Conservation (phyloP, 2,888 invertebrate species). For the Scaptomyza flava region DNA sequence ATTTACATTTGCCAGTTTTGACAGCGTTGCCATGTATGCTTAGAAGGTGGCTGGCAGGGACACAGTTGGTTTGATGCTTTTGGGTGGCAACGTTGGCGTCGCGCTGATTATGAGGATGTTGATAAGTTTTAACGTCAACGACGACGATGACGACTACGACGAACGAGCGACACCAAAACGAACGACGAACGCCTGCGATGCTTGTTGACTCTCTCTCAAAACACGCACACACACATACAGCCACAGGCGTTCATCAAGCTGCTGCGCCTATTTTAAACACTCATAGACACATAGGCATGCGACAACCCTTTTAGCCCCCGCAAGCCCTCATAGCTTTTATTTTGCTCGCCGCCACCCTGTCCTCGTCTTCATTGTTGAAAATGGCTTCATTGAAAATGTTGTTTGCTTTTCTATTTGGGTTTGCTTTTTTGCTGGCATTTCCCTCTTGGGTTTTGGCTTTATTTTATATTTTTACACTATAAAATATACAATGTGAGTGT, state of each 20-base stretch:
- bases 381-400: slow-evolving; percentile 80
- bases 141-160: slow-evolving; percentile 34
- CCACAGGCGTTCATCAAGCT: slow-evolving; percentile 60
- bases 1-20: slow-evolving; percentile 39
- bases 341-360: neutral
- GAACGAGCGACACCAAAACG: slow-evolving; percentile 43
- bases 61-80: slow-evolving; percentile 30
- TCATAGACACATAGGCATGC: slow-evolving; percentile 38
- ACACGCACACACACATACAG: slow-evolving; percentile 26
- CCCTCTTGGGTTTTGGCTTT: slow-evolving; percentile 54
- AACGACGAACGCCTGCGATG: slow-evolving; percentile 54
- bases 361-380: slow-evolving; percentile 54
- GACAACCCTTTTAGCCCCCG: slow-evolving; percentile 64
- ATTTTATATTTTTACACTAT: slow-evolving; percentile 79
- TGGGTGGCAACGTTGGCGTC: slow-evolving; percentile 64
- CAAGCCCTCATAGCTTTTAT: slow-evolving; percentile 2
- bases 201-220: slow-evolving; percentile 53
- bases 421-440: slow-evolving; percentile 59
- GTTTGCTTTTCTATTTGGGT: slow-evolving; percentile 79
- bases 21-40: slow-evolving; percentile 58
- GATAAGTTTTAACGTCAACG: slow-evolving; percentile 72
- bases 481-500: slow-evolving; percentile 65
- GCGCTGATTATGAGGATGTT: slow-evolving; percentile 80
- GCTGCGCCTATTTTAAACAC: slow-evolving; percentile 70
- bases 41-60: slow-evolving; percentile 38